Evolutionary conservation across 1,140 invertebrate species (phyloP).

Genomic region (Euura saliciscinereae): DNA sequence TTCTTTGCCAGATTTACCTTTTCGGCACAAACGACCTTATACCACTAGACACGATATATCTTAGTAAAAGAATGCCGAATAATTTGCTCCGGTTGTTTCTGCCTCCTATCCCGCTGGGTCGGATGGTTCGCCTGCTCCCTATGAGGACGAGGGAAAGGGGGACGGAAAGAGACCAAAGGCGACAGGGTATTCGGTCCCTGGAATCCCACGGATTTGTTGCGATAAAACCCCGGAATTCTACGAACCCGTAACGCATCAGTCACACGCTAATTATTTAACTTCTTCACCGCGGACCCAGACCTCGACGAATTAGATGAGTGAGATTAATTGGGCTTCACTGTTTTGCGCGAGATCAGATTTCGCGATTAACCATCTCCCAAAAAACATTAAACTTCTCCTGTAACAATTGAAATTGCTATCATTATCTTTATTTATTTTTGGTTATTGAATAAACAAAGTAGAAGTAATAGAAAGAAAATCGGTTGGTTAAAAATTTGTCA

Average conservation of each 20-base stretch:
- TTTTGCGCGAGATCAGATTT: background rate
- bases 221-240: background rate
- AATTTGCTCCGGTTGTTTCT: constrained; percentile 7
- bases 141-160: no score
- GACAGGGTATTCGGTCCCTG: background rate
- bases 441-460: no score
- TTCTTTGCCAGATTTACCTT: no score
- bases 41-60: no score
- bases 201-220: background rate
- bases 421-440: background rate
- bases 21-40: no score
- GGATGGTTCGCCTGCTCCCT: no score
- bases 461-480: no score
- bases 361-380: no score
- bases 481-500: no score
- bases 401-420: background rate
- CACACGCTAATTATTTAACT: background rate
- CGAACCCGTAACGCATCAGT: background rate
- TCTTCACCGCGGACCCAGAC: background rate
- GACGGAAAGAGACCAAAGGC: background rate
- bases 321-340: background rate
- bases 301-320: background rate
- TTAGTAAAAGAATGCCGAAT: background rate
- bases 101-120: background rate
- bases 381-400: no score